Conservation (phyloP, 2,888 invertebrate genomes). For the Nudaria mundana region DNA sequence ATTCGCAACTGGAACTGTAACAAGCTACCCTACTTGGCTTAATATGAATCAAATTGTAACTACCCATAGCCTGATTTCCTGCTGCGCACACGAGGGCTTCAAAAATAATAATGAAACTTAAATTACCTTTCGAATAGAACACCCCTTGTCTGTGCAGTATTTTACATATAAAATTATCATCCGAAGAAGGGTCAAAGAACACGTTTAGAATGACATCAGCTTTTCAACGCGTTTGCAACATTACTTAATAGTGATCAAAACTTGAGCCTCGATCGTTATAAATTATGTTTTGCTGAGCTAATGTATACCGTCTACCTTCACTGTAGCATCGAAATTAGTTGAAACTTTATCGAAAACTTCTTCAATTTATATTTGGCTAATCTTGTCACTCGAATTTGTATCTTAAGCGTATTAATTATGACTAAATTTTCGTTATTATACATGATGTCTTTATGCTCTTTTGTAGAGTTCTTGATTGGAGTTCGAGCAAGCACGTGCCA, state of each 20-base stretch:
- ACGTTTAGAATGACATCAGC: slow-evolving; percentile 65
- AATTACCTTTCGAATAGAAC: slow-evolving; percentile 67
- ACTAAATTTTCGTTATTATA: slow-evolving; percentile 25
- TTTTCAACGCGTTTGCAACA: slow-evolving; percentile 64
- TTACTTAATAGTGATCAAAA: slow-evolving; percentile 63
- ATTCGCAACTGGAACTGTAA: too few relatives aligned
- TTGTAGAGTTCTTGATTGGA: slow-evolving; percentile 27
- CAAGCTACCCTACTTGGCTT: too few relatives aligned
- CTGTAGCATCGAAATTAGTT: slow-evolving; percentile 52
- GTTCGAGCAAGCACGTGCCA: slow-evolving; percentile 79
- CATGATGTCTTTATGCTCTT: slow-evolving; percentile 31
- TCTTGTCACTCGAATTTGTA: slow-evolving; percentile 19
- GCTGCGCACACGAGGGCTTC: slow-evolving; percentile 49
- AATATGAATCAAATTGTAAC: slow-evolving; percentile 28
- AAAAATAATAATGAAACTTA: slow-evolving; percentile 66
- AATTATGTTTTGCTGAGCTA: slow-evolving; percentile 40
- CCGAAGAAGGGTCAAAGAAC: slow-evolving; percentile 72
- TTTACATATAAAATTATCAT: slow-evolving; percentile 71
- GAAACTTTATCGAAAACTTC: slow-evolving; percentile 38
- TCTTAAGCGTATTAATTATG: slow-evolving; percentile 10
- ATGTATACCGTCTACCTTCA: slow-evolving; percentile 50
- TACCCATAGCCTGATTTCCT: slow-evolving; percentile 40
- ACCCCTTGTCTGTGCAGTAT: slow-evolving; percentile 67
- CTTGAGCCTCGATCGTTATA: slow-evolving; percentile 45
- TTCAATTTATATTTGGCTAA: slow-evolving; percentile 40